Conservation (phyloP, 2,113 vertebrate species). For the Hiodon tergisus region DNA sequence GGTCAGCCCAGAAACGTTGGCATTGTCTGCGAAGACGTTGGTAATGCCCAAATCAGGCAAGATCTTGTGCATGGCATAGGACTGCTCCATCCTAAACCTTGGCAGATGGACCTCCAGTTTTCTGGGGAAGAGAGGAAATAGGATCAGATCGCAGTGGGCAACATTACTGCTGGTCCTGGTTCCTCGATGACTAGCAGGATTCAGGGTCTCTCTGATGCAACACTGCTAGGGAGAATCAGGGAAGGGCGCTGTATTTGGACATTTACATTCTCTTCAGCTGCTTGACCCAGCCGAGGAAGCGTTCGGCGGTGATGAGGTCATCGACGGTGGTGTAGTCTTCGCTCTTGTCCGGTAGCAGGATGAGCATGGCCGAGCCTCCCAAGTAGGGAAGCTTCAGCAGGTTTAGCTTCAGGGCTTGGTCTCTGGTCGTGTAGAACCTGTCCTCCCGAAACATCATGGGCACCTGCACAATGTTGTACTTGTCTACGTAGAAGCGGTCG, state of each 20-base stretch:
- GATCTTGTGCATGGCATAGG: slow-evolving; percentile 71
- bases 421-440: slow-evolving; percentile 62
- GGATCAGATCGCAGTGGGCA: neutral
- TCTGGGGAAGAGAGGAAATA: slow-evolving; percentile 48
- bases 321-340: slow-evolving; percentile 75
- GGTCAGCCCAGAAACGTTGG: slow-evolving; percentile 71
- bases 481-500: slow-evolving; percentile 75
- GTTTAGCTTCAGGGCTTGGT: slow-evolving; percentile 62
- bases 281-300: slow-evolving; percentile 71
- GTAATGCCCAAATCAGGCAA: slow-evolving; percentile 73
- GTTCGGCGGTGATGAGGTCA: slow-evolving; percentile 69
- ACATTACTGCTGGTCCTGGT: neutral
- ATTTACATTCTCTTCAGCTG: slow-evolving; percentile 59
- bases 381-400: slow-evolving; percentile 78
- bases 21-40: slow-evolving; percentile 62
- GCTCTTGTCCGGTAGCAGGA: slow-evolving; percentile 69
- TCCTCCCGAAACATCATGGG: slow-evolving; percentile 77
- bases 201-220: neutral
- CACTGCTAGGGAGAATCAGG: neutral
- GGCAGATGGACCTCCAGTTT: slow-evolving; percentile 78
- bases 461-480: slow-evolving; percentile 71
- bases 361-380: slow-evolving; percentile 76
- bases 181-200: neutral
- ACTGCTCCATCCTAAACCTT: slow-evolving; percentile 81
- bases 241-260: neutral